Conservation (phyloP, 2,797 vertebrate genomes). For the Buphagus erythrorhynchus region DNA sequence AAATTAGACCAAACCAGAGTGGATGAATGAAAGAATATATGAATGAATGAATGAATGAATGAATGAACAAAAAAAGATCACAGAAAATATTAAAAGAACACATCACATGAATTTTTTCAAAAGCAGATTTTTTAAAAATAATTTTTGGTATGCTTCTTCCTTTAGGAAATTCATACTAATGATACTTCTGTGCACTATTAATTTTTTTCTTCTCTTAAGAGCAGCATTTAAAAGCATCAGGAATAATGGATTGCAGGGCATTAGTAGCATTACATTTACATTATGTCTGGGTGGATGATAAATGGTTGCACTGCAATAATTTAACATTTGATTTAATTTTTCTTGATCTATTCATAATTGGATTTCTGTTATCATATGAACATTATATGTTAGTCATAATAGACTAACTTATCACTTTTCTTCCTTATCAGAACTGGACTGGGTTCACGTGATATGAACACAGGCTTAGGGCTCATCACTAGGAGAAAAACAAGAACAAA, state of each 20-base stretch:
- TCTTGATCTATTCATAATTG: neutral
- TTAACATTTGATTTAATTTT: conserved; percentile 27
- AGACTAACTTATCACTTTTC: neutral
- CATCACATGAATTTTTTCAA: neutral
- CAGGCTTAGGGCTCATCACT: neutral
- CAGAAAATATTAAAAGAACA: neutral
- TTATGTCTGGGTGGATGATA: neutral
- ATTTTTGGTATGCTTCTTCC: neutral
- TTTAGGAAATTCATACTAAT: neutral
- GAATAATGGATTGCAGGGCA: neutral
- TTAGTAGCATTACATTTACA: neutral
- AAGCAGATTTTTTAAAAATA: neutral
- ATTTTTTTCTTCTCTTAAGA: neutral
- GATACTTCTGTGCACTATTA: neutral
- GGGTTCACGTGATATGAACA: neutral
- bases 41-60: accelerated
- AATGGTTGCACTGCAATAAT: neutral
- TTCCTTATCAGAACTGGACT: neutral
- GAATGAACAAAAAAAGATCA: neutral
- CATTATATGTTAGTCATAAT: neutral
- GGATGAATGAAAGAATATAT: neutral
- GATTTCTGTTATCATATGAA: neutral
- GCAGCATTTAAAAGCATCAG: neutral
- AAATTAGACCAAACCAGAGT: neutral
- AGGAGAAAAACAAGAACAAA: neutral